Conservation (phyloP, 2,888 invertebrate genomes). For the Trimorus sp. region DNA sequence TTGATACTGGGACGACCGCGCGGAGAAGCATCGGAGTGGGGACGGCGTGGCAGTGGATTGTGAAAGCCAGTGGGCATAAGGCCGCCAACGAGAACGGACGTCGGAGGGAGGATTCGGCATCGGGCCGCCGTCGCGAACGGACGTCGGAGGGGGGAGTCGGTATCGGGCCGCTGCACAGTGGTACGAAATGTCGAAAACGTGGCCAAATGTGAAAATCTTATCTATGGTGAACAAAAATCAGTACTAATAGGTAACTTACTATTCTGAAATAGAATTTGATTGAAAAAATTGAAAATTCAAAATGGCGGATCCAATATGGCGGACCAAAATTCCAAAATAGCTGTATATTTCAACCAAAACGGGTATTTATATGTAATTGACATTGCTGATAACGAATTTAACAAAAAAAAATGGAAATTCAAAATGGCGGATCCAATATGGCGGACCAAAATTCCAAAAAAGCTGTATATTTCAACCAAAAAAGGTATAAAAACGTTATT, state of each 20-base stretch:
- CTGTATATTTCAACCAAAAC: neutral
- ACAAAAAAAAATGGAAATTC: neutral
- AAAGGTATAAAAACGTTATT: neutral
- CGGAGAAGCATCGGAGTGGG: too few relatives aligned
- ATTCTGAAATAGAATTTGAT: neutral
- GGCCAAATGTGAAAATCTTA: too few relatives aligned
- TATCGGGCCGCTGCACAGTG: too few relatives aligned
- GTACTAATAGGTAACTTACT: neutral
- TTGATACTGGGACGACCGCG: too few relatives aligned
- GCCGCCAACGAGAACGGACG: too few relatives aligned
- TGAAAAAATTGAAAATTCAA: neutral
- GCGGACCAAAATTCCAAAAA: neutral
- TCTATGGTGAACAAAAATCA: neutral
- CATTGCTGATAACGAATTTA: neutral
- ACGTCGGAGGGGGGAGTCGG: too few relatives aligned
- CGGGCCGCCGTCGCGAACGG: too few relatives aligned
- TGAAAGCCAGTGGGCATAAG: too few relatives aligned
- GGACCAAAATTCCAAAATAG: neutral
- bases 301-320: constrained; percentile 9
- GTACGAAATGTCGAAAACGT: too few relatives aligned
- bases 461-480: neutral
- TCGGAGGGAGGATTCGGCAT: too few relatives aligned
- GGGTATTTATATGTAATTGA: neutral
- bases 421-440: constrained; percentile 1
- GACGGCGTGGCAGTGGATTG: too few relatives aligned